Evolutionary conservation across 2,113 vertebrate genomes (phyloP), one percentile per base, ranked within the genome.

Genomic region (Nanorana parkeri): DNA sequence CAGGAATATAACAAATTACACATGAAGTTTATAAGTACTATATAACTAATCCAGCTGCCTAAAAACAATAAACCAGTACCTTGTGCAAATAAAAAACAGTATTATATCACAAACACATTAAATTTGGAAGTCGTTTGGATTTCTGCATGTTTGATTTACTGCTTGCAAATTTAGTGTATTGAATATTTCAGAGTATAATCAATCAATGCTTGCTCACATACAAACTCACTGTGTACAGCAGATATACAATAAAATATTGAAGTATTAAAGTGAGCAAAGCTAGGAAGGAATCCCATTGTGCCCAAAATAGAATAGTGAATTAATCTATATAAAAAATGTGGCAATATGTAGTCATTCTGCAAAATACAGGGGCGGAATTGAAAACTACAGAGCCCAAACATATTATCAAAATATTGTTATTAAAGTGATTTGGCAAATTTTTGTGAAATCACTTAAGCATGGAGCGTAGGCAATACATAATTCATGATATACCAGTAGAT

Each of bases 161-260:
- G 54, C 64, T 10, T 36, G 66, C 29, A 16, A 58, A 68, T 36
- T 68, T 58, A 56, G 65, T 23, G 28, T 29, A 78, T 23, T 68
- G 77, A 26, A 56, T 68, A 58, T 78, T 68, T 68, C 15, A 68
- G 28, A 66, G 19, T 36, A 52, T 60, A 36, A 79, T 79, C 55
- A 68, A 68, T 79, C 26, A 79, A 68, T 28, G 66, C 52, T 21
- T 41, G 7, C 52, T 68, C 7, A 58, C 64, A 79, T 23, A 52
- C 24, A 60, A 61, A 19, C 23, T 20, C 75, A 52, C 19, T 51
- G 47, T 20, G 19, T 54, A 67, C 76, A 67, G 51, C 66, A 24
- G 64, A 55, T 20, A 32, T 20, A 55, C 24, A 66, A 47, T 66
- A 63, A 28, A 36, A 58, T 68, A 32, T 66, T 79, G 47, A 56